Evolutionary conservation across 2,888 invertebrate species (phyloP).

Genomic region (Argynnis bischoffii): DNA sequence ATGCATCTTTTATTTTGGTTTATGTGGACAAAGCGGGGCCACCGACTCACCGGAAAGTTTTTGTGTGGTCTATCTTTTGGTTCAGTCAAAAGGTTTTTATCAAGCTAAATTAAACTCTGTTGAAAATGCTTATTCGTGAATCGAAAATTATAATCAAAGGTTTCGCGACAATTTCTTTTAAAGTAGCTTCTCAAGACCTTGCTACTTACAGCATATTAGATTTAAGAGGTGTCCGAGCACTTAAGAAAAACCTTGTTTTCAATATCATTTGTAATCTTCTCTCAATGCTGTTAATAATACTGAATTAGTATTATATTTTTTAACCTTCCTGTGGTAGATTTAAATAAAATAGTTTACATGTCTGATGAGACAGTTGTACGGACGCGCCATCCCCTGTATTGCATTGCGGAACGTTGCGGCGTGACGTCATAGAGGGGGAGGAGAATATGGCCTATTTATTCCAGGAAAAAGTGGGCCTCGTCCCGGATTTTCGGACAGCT

Average conservation of each 20-base stretch:
- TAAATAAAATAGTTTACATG: constrained; percentile 17
- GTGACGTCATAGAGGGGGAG: constrained; percentile 47
- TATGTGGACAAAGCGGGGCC: constrained; percentile 32
- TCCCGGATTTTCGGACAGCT: constrained; percentile 46
- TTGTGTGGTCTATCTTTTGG: constrained; percentile 34
- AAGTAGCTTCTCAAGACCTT: neutral
- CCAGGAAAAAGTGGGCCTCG: constrained; percentile 45
- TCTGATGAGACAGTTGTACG: constrained; percentile 24
- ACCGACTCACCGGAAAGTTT: constrained; percentile 34
- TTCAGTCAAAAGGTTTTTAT: constrained; percentile 29
- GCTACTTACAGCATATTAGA: neutral
- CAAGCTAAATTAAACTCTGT: constrained; percentile 25
- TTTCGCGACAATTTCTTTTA: constrained; percentile 5
- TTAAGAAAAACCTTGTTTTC: neutral
- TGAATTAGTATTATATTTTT: too few species aligned
- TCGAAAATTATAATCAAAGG: constrained; percentile 8
- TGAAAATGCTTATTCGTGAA: constrained; percentile 16
- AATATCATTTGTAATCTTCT: neutral
- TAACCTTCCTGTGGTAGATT: neutral
- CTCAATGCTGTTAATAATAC: too few species aligned
- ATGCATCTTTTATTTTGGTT: constrained; percentile 42
- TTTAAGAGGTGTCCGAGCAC: neutral
- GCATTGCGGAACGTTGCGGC: constrained; percentile 47
- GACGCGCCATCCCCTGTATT: constrained; percentile 37
- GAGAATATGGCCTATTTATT: constrained; percentile 55